A percentile compares a stretch with the other conserved stretches of the same genome.
These are phyloP conservation scores for Botrylloides violaceus DNA, from an alignment of 23 tunicate genomes.

Conservation along the genomic window DNA sequence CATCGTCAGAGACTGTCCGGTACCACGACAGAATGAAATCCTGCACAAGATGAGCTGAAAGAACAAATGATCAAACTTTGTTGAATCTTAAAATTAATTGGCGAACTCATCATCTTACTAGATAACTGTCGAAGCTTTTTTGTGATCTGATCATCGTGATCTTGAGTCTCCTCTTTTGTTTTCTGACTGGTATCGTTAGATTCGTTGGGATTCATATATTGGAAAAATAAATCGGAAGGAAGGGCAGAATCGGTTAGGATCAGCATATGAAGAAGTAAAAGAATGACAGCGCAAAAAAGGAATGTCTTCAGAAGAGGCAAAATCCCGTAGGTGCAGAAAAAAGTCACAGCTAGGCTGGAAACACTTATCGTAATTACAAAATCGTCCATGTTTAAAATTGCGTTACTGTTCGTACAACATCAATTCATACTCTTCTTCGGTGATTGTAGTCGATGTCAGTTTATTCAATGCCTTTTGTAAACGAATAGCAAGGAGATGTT, in stretches of 20 bases:
- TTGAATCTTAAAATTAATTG: neutral
- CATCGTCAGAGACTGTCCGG: slow-evolving; percentile 75
- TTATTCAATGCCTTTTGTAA: slow-evolving; percentile 51
- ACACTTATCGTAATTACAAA: neutral
- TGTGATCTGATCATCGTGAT: slow-evolving; percentile 65
- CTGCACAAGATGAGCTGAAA: slow-evolving; percentile 53
- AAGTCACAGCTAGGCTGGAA: neutral
- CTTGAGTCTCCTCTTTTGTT: neutral
- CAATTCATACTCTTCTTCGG: slow-evolving; percentile 41
- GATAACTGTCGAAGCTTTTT: slow-evolving; percentile 64
- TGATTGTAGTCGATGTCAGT: slow-evolving; percentile 25
- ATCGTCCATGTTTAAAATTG: neutral
- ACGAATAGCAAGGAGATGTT: slow-evolving; percentile 70
- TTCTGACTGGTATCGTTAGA: neutral
- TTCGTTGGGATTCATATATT: neutral
- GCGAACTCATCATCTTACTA: neutral
- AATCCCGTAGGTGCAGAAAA: neutral
- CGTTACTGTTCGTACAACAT: slow-evolving; percentile 49
- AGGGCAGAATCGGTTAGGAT: slow-evolving; percentile 1
- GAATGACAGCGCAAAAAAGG: neutral
- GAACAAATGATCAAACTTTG: neutral
- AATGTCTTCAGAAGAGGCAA: slow-evolving; percentile 1
- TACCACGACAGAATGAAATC: slow-evolving; percentile 93
- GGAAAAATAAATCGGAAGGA: slow-evolving; percentile 13
- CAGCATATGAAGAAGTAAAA: neutral